Evolutionary conservation across 2,888 invertebrate species (phyloP), one percentile per base, ranked within the genome.

Genomic region (Syritta pipiens): DNA sequence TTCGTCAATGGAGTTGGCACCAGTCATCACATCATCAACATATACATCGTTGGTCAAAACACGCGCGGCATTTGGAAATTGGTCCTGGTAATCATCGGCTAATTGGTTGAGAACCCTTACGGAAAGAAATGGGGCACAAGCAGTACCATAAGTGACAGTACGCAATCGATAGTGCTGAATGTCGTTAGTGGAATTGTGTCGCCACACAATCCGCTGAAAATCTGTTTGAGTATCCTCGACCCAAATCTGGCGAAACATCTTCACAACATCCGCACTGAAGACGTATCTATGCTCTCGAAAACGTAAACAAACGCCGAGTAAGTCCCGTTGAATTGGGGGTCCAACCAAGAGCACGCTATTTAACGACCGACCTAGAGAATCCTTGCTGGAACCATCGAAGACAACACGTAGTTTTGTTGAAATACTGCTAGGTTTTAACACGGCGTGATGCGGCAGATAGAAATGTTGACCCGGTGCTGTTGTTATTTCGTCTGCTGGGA

Each of bases 191-290:
- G n/a, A n/a, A n/a, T n/a, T n/a, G n/a, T n/a, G n/a, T n/a, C n/a
- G n/a, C n/a, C n/a, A n/a, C n/a, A n/a, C n/a, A n/a, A n/a, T n/a
- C n/a, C n/a, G n/a, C n/a, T n/a, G n/a, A n/a, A n/a, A n/a, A n/a
- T n/a, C n/a, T n/a, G 42, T 40, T 22, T 82, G 75, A 3, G 49
- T 19, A 4, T 69, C 35, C 2, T 60, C 22, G 0, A 81, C 35
- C 75, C 74, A 72, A 12, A 82, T 81, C 14, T 76, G 75, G 0
- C 75, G 60, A 42, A 81, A 75, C 65, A 75, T 74, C 24, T 81
- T 68, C 14, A 59, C 28, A 2, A 74, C 63, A 30, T 63, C 74
- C 0, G 72, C 35, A 6, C 55, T n/a, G n/a, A 67, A 19, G 7
- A 26, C 26, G 26, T 7, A 26, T 7, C 7, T 4, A 26, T 26